Evolutionary conservation across 2,888 invertebrate species (phyloP), one percentile per base, ranked within the genome.

Genomic region (Candidula unifasciata): DNA sequence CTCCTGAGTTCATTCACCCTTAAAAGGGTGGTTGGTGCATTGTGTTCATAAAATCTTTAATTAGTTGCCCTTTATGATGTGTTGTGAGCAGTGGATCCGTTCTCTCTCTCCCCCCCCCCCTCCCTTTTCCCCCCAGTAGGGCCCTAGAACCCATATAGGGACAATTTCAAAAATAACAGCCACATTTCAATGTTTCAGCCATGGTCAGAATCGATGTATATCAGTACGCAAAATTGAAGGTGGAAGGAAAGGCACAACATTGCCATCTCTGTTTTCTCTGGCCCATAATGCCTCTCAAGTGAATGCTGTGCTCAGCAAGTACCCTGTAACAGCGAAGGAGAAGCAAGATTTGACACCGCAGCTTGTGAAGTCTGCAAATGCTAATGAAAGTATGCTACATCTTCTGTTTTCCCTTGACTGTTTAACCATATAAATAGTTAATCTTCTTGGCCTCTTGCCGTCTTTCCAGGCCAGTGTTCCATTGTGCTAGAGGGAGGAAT

Each of bases 301-400:
- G 86, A 95, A 95, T 0, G 95, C 95, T 89, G 93, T 96, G 68
- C 94, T 96, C 77, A 95, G 95, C 89, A 95, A 95, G 16, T 96
- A 95, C 92, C 96, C 96, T 0, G 94, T 96, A 71, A 96, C 96
- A 5, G 95, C 95, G 86, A 95, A 95, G 88, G 96, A 96, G 93
- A 95, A 96, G 82, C 96, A 96, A 90, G 96, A 96, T 87, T 94
- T 96, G 54, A 94, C 95, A 86, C 96, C 96, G 30, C 95, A 95
- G 64, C 95, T 95, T 0, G 96, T 96, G 91, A 95, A 96, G 89
- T 96, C 95, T 86, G 95, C 95, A 64, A 69, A 52, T 24, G 95
- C 95, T 85, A 91, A 94, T 71, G 94, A 95, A 84, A 95, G 95
- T 93, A 94, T 33, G 73, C 44, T 73, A 24, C n/a, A 73, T 73